Percentiles rank a stretch among this genome's conserved stretches.
Evolutionary conservation across 2,888 invertebrate species (phyloP).

Genomic region (Euphydryas editha): DNA sequence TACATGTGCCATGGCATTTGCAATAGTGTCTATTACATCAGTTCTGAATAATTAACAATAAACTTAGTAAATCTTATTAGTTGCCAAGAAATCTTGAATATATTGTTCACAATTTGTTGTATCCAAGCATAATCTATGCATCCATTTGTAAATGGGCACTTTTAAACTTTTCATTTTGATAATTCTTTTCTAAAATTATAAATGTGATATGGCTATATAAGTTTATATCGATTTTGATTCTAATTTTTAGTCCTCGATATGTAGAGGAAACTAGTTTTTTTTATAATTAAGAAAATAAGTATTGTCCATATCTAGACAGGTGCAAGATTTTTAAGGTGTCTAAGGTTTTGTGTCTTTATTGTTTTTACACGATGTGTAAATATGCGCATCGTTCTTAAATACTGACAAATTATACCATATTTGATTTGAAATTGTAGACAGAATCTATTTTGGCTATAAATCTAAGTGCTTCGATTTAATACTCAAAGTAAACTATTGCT

Average conservation of each 20-base stretch:
- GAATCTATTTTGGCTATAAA: constrained; percentile 14
- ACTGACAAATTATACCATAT: not conserved
- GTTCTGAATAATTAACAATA: too few species aligned
- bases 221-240: constrained; percentile 7
- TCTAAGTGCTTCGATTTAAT: constrained; percentile 21
- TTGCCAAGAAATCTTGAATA: too few species aligned
- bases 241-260: constrained; percentile 3
- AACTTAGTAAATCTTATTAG: too few species aligned
- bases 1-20: too few species aligned
- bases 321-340: constrained; percentile 10
- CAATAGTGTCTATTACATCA: too few species aligned
- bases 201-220: constrained; percentile 10
- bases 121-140: too few species aligned
- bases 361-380: constrained; percentile 1
- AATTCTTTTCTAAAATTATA: not conserved
- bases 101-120: too few species aligned
- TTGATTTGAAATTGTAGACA: not conserved
- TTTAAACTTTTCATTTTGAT: not conserved
- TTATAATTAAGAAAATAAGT: not conserved
- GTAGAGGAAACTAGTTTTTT: constrained; percentile 4
- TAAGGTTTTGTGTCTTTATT: not conserved
- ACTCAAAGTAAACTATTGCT: constrained; percentile 9
- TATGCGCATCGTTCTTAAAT: not conserved
- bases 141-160: not conserved
- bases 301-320: constrained; percentile 1